Conservation (phyloP, 2,888 invertebrate genomes). For the Sabellastarte sp. region DNA sequence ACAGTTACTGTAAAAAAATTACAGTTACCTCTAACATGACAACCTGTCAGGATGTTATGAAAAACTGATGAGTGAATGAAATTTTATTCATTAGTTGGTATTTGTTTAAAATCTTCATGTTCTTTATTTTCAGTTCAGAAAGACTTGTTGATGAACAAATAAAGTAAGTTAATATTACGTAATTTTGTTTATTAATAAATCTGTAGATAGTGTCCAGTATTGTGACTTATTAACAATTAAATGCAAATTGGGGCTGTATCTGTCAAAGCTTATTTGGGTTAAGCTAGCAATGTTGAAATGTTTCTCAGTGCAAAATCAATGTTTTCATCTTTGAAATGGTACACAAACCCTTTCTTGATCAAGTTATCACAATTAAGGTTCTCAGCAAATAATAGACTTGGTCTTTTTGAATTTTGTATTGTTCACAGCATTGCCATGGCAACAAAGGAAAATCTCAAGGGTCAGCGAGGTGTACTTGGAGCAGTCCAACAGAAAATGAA, state of each 20-base stretch:
- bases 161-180: too few species aligned
- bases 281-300: too few species aligned
- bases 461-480: slow-evolving; percentile 85
- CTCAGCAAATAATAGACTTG: not conserved
- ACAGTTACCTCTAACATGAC: not conserved
- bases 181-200: too few species aligned
- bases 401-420: slow-evolving; percentile 6
- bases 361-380: too few species aligned
- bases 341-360: too few species aligned
- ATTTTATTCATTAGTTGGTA: not conserved
- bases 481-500: slow-evolving; percentile 89
- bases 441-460: slow-evolving; percentile 87
- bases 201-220: too few species aligned
- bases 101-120: not conserved
- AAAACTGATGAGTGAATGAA: not conserved
- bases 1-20: not conserved
- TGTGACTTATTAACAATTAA: too few species aligned
- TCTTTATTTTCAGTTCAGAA: slow-evolving; percentile 74
- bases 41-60: not conserved
- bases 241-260: too few species aligned
- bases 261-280: too few species aligned
- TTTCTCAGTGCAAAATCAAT: too few species aligned
- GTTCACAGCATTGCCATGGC: slow-evolving; percentile 82
- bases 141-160: slow-evolving; percentile 94
- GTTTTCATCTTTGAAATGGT: too few species aligned